These are phyloP conservation scores for Riparia riparia DNA, from an alignment of 2,113 vertebrate species.

Conservation along the genomic window DNA sequence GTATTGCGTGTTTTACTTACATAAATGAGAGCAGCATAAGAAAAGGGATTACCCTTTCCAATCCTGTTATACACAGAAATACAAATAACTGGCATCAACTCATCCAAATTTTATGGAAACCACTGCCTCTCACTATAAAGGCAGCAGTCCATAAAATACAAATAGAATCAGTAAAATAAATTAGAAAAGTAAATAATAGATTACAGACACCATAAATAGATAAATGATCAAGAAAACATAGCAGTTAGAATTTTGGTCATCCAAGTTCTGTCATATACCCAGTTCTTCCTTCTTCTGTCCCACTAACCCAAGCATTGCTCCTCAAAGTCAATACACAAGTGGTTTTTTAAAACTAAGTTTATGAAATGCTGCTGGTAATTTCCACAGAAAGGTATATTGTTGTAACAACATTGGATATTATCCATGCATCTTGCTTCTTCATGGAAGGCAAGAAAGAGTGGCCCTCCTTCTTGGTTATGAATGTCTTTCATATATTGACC, in stretches of 20 bases:
- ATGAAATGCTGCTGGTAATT: not conserved
- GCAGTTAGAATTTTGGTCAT: not conserved
- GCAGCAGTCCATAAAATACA: not conserved
- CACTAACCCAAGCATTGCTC: rapidly evolving
- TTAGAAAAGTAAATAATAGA: not conserved
- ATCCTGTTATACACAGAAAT: not conserved
- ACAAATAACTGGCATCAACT: not conserved
- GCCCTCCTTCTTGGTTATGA: not conserved
- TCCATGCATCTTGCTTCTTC: not conserved
- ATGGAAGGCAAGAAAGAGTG: not conserved
- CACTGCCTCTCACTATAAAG: not conserved
- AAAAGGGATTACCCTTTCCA: not conserved
- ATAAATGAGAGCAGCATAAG: not conserved
- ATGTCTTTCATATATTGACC: slow-evolving; percentile 69
- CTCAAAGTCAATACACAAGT: not conserved
- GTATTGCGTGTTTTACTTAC: not conserved
- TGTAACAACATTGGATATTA: not conserved
- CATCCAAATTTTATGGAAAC: not conserved
- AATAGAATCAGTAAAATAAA: not conserved
- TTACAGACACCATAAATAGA: not conserved
- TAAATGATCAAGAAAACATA: not conserved
- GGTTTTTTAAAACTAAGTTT: not conserved
- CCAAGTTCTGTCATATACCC: not conserved
- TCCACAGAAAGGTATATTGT: not conserved
- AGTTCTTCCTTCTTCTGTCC: not conserved